These are phyloP conservation scores for Eristalis pertinax DNA, from an alignment of 2,888 invertebrate genomes.

Conservation along the genomic window DNA sequence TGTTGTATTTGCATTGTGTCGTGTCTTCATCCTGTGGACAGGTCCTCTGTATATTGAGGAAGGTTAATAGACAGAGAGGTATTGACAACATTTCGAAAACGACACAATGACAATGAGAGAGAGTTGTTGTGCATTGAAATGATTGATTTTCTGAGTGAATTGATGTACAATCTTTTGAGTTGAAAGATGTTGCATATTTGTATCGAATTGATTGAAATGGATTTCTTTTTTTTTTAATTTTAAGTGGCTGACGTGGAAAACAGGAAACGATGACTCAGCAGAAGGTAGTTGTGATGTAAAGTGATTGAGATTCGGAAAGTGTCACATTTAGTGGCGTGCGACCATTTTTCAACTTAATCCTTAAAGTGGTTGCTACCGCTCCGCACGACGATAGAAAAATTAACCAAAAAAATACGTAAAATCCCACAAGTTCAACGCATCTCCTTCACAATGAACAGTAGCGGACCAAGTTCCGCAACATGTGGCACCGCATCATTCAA, in stretches of 20 bases:
- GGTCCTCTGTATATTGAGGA: background rate
- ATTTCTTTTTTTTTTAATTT: too few relatives aligned
- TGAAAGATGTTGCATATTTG: background rate
- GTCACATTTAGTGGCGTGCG: too few relatives aligned
- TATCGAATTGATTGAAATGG: background rate
- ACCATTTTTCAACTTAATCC: too few relatives aligned
- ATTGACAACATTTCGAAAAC: background rate
- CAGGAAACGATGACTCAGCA: background rate
- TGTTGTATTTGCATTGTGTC: slow-evolving; percentile 24
- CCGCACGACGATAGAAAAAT: too few relatives aligned
- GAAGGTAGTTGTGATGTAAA: too few relatives aligned
- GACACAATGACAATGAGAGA: background rate
- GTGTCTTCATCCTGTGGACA: slow-evolving; percentile 5
- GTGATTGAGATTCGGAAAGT: too few relatives aligned
- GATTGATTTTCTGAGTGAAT: background rate
- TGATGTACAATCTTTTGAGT: background rate
- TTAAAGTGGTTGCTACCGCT: too few relatives aligned
- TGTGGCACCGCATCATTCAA: background rate
- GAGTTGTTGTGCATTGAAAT: too few relatives aligned
- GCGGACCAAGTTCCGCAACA: background rate
- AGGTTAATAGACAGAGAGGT: background rate
- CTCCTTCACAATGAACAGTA: background rate
- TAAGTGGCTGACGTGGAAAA: background rate
- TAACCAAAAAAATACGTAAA: too few relatives aligned
- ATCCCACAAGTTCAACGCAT: too few relatives aligned